Conservation (phyloP, 2,113 vertebrate genomes). For the Puma concolor region DNA sequence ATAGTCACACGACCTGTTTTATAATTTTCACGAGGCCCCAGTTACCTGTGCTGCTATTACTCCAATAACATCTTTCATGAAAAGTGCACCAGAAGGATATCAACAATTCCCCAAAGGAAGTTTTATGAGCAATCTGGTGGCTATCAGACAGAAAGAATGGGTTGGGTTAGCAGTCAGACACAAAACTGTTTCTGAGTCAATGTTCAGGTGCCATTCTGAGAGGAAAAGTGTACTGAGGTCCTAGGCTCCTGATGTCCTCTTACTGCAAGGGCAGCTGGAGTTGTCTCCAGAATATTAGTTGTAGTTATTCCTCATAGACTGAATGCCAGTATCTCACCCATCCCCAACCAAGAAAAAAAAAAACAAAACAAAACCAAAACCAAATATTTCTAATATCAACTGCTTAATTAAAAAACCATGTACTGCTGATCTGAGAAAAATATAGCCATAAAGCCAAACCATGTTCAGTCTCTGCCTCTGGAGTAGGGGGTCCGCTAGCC, state of each 20-base stretch:
- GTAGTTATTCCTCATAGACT: neutral
- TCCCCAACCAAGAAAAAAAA: neutral
- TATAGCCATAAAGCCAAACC: neutral
- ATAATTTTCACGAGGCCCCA: neutral
- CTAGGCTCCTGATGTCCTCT: neutral
- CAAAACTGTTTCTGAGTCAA: neutral
- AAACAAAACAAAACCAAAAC: neutral
- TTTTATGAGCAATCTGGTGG: neutral
- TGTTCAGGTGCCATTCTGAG: neutral
- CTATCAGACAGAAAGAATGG: neutral
- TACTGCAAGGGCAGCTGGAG: neutral
- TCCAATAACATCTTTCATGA: neutral
- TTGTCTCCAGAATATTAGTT: neutral
- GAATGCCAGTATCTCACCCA: neutral
- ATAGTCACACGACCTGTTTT: neutral
- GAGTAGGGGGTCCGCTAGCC: too few species aligned
- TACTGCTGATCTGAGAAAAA: neutral
- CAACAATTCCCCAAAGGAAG: neutral
- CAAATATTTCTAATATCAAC: neutral
- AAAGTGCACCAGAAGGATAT: neutral
- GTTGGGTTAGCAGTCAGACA: neutral
- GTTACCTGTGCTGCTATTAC: neutral
- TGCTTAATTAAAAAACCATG: neutral
- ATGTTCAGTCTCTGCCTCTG: neutral
- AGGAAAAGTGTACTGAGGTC: neutral